Conservation (phyloP, 2,113 vertebrate genomes). For the Ibidorhyncha struthersii region DNA sequence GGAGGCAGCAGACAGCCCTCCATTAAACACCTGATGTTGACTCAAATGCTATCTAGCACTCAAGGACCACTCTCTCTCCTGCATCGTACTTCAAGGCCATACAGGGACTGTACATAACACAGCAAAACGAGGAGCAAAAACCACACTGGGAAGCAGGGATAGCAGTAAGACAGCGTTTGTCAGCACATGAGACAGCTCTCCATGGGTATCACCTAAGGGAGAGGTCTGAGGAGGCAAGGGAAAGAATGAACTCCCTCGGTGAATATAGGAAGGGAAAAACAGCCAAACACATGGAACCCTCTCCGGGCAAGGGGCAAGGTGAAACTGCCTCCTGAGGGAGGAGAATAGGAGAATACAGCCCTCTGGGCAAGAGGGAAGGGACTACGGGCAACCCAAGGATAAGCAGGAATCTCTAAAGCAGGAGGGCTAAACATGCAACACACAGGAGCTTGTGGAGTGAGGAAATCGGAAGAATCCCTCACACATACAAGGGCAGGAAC, state of each 20-base stretch:
- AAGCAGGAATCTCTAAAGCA: neutral
- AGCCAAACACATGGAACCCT: fast-evolving
- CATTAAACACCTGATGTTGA: neutral
- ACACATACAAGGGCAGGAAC: neutral
- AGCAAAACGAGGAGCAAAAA: neutral
- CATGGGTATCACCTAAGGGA: neutral
- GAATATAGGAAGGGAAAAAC: neutral
- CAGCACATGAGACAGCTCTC: neutral
- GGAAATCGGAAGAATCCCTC: neutral
- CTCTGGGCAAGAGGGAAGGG: neutral
- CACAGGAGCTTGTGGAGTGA: neutral
- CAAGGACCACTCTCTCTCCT: neutral
- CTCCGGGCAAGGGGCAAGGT: neutral
- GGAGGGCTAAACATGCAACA: neutral
- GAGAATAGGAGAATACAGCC: neutral
- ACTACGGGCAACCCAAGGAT: fast-evolving
- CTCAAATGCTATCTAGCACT: neutral
- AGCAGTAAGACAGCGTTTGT: neutral
- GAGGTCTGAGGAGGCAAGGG: neutral
- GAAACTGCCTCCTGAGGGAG: neutral
- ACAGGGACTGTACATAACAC: neutral
- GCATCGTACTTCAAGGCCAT: neutral
- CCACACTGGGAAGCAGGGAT: neutral
- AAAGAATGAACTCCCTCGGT: neutral
- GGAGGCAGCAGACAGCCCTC: neutral